Evolutionary conservation across 2,888 invertebrate species (phyloP).

Genomic region (Hipparchia semele): DNA sequence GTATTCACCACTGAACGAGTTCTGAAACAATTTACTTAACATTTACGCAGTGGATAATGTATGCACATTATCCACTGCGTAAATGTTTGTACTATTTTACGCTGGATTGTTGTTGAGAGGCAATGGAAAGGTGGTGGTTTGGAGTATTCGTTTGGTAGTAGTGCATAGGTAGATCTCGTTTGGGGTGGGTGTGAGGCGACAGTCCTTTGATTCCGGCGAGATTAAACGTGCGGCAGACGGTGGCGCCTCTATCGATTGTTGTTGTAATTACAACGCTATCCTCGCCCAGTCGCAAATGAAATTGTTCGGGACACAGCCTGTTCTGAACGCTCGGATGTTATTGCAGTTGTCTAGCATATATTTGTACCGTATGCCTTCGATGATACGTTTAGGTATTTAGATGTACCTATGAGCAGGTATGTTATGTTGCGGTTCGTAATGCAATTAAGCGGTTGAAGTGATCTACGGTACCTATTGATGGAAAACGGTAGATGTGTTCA

Average conservation of each 20-base stretch:
- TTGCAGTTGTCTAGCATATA: slow-evolving; percentile 60
- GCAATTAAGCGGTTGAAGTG: slow-evolving; percentile 33
- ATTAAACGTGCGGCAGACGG: slow-evolving; percentile 83
- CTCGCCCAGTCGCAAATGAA: slow-evolving; percentile 83
- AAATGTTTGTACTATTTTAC: background rate
- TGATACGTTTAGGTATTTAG: slow-evolving; percentile 26
- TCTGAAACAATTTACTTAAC: slow-evolving; percentile 56
- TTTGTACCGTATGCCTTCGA: slow-evolving; percentile 37
- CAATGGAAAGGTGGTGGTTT: slow-evolving; percentile 49
- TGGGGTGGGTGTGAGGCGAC: slow-evolving; percentile 75
- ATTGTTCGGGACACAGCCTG: slow-evolving; percentile 81
- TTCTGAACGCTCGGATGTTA: slow-evolving; percentile 74
- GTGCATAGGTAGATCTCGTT: slow-evolving; percentile 59
- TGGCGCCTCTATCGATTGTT: slow-evolving; percentile 84
- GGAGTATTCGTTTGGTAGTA: slow-evolving; percentile 46
- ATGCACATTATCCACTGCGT: slow-evolving; percentile 51
- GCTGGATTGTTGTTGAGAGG: slow-evolving; percentile 31
- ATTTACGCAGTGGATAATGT: too few relatives aligned
- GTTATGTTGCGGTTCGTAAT: slow-evolving; percentile 32
- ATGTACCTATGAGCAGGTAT: background rate
- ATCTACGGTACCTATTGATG: slow-evolving; percentile 15
- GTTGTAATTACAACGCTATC: slow-evolving; percentile 83
- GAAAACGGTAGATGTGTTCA: slow-evolving; percentile 16
- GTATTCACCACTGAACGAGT: slow-evolving; percentile 61
- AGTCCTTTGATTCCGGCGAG: slow-evolving; percentile 82